Conservation (phyloP, 1,140 invertebrate genomes). For the Rhagoletis pomonella region DNA sequence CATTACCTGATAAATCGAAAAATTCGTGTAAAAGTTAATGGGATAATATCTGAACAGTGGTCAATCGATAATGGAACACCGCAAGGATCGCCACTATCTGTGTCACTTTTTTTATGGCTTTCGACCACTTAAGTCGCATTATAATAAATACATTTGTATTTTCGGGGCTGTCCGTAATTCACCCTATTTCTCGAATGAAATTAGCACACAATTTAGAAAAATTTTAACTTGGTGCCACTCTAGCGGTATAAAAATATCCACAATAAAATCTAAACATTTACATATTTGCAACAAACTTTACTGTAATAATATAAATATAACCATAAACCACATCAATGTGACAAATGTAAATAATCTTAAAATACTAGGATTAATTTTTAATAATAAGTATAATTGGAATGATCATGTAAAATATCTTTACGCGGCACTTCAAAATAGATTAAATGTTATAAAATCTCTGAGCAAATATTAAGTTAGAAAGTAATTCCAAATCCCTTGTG, state of each 20-base stretch:
- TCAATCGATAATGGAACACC: too few species aligned
- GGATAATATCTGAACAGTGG: too few species aligned
- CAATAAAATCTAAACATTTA: slow-evolving; percentile 43
- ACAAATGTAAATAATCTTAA: slow-evolving; percentile 15
- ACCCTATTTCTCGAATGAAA: too few species aligned
- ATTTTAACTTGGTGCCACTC: background rate
- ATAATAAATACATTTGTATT: too few species aligned
- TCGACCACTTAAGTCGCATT: too few species aligned
- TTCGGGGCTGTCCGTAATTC: too few species aligned
- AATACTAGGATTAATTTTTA: slow-evolving; percentile 46
- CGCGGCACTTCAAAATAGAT: background rate
- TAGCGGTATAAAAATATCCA: slow-evolving; percentile 51
- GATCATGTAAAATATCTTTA: background rate
- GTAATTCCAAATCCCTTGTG: slow-evolving; percentile 29
- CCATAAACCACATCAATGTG: slow-evolving; percentile 40
- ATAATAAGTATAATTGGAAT: slow-evolving; percentile 37
- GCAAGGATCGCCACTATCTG: too few species aligned
- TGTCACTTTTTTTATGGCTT: too few species aligned
- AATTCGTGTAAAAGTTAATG: too few species aligned
- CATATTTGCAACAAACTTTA: slow-evolving; percentile 50
- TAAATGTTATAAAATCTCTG: background rate
- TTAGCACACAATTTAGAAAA: too few species aligned
- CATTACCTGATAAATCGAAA: too few species aligned
- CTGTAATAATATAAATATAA: slow-evolving; percentile 32
- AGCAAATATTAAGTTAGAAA: slow-evolving; percentile 7